phyloP scores from a whole-genome alignment of 1,140 invertebrate species.

The Leptopilina boulardi region DNA sequence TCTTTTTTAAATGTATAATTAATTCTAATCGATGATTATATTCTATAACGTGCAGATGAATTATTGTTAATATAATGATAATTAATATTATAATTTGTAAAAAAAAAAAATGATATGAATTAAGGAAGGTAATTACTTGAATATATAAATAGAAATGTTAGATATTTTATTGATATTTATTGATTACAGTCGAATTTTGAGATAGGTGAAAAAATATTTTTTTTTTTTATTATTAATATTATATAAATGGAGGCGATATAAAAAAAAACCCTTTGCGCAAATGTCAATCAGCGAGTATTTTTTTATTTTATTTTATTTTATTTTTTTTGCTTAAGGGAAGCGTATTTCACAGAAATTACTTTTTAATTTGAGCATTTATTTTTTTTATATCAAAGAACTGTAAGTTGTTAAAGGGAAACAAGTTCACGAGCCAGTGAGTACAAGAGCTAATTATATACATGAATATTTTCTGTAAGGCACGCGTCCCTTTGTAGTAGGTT shows the following conservation, averaged over 20 bases:
- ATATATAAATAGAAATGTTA: constrained; percentile 74
- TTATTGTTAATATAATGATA: constrained; percentile 74
- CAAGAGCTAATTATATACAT: constrained; percentile 6
- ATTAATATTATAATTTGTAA: constrained; percentile 70
- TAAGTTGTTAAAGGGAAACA: constrained; percentile 3
- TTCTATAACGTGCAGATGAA: constrained; percentile 66
- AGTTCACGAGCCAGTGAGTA: constrained; percentile 6
- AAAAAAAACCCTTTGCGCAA: constrained; percentile 2
- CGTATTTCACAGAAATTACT: constrained; percentile 18
- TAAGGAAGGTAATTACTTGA: constrained; percentile 67
- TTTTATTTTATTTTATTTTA: no score
- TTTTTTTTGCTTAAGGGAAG: not conserved
- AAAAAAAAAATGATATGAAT: constrained; percentile 60
- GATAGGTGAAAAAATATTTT: constrained; percentile 48
- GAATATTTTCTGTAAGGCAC: constrained; percentile 31
- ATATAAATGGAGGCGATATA: constrained; percentile 1
- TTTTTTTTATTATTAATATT: constrained; percentile 28
- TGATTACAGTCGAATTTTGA: constrained; percentile 64
- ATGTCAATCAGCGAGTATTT: not conserved
- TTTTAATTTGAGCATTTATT: constrained; percentile 3
- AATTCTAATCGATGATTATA: constrained; percentile 62
- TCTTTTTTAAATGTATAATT: constrained; percentile 60
- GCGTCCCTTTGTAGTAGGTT: constrained; percentile 9
- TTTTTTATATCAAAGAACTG: not conserved
- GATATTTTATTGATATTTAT: constrained; percentile 76